Evolutionary conservation across 2,888 invertebrate genomes (phyloP).

Genomic region (Aplocera efformata): DNA sequence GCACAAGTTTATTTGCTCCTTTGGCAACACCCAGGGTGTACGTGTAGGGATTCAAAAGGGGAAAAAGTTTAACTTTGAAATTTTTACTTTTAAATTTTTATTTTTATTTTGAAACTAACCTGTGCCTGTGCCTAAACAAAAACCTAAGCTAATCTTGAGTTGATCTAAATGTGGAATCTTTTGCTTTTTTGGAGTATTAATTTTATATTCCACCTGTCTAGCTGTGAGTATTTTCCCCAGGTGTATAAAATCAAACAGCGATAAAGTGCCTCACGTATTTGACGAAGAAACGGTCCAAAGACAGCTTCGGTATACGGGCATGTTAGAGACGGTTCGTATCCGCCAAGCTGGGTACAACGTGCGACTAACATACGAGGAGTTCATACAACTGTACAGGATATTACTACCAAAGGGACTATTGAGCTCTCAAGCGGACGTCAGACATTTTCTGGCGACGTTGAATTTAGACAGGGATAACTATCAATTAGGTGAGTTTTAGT

Average conservation of each 20-base stretch:
- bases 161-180: too few species aligned
- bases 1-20: too few species aligned
- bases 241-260: constrained; percentile 97
- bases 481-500: constrained; percentile 84
- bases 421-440: constrained; percentile 92
- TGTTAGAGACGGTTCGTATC: constrained; percentile 97
- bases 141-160: too few species aligned
- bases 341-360: constrained; percentile 97
- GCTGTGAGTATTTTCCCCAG: constrained; percentile 60
- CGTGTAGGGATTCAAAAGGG: too few species aligned
- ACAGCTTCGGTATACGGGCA: constrained; percentile 94
- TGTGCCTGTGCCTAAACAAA: too few species aligned
- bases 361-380: constrained; percentile 95
- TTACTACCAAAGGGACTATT: constrained; percentile 92
- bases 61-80: too few species aligned
- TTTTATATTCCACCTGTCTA: too few species aligned
- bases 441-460: constrained; percentile 89
- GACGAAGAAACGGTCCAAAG: constrained; percentile 96
- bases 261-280: constrained; percentile 95
- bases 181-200: too few species aligned
- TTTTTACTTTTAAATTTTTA: too few species aligned
- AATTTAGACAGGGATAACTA: constrained; percentile 94
- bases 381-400: constrained; percentile 95
- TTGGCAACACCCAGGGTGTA: too few species aligned
- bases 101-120: too few species aligned